These are phyloP conservation scores for Botrylloides violaceus DNA, from an alignment of 23 tunicate genomes.

Conservation along the genomic window DNA sequence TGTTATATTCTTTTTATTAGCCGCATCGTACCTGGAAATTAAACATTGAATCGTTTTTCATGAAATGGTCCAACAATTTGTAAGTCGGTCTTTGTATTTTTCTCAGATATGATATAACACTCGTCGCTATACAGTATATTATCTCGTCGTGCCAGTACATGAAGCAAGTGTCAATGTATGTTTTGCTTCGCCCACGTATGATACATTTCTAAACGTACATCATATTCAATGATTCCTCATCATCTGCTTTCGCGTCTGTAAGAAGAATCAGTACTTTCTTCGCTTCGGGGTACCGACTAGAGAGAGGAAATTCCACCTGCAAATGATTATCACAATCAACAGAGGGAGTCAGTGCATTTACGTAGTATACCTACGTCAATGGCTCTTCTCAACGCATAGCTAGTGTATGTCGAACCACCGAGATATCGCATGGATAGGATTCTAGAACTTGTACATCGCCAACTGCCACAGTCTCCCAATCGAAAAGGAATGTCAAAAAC, in stretches of 20 bases:
- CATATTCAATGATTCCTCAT: neutral
- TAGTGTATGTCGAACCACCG: conserved; percentile 3
- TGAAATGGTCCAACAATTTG: too few species aligned
- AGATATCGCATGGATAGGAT: conserved; percentile 1
- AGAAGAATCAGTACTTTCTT: conserved; percentile 14
- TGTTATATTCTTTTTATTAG: conserved; percentile 8
- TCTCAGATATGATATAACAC: too few species aligned
- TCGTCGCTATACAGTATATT: too few species aligned
- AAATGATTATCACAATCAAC: neutral
- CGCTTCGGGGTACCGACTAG: neutral
- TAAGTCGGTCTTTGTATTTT: too few species aligned
- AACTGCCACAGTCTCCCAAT: conserved; percentile 1
- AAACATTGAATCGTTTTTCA: too few species aligned
- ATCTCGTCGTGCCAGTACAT: too few species aligned
- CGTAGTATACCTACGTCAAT: too few species aligned
- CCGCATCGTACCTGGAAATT: neutral
- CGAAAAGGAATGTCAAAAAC: conserved; percentile 18
- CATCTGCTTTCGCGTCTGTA: conserved; percentile 18
- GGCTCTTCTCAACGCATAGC: conserved; percentile 14
- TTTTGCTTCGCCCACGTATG: too few species aligned
- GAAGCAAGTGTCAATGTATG: too few species aligned
- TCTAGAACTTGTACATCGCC: neutral
- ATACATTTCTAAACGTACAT: too few species aligned
- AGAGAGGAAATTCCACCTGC: conserved; percentile 24
- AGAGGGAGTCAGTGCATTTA: too few species aligned